A percentile compares a stretch with the other conserved stretches of the same genome.
Evolutionary conservation across 2,888 invertebrate species (phyloP).

Genomic region (Seira musarum): DNA sequence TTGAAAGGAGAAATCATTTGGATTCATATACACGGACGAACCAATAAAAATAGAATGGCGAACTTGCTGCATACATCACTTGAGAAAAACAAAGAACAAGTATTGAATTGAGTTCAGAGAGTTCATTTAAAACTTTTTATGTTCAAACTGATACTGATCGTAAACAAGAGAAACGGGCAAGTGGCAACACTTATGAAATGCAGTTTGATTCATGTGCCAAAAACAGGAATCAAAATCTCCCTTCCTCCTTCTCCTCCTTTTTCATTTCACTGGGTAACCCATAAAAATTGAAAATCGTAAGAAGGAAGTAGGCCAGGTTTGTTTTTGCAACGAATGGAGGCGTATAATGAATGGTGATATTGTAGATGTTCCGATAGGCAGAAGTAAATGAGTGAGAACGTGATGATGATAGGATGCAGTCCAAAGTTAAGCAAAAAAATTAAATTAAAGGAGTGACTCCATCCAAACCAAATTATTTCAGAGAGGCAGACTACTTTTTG

Average conservation of each 20-base stretch:
- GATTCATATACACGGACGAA: background rate
- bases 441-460: no score
- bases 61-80: background rate
- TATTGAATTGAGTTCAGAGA: background rate
- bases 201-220: slow-evolving; percentile 48
- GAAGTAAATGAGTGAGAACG: background rate
- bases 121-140: background rate
- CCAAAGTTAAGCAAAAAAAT: no score
- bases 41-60: background rate
- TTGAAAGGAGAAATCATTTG: slow-evolving; percentile 9
- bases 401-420: background rate
- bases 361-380: background rate
- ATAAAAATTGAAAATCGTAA: background rate
- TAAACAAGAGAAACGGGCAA: background rate
- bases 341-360: no score
- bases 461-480: no score
- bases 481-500: no score
- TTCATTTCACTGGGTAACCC: background rate
- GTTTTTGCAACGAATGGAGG: background rate
- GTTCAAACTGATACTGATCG: background rate
- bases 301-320: background rate
- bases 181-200: slow-evolving; percentile 35
- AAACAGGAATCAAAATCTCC: slow-evolving; percentile 20
- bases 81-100: background rate
- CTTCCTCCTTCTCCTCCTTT: background rate